Percentiles rank a stretch among this genome's conserved stretches.
Conservation (phyloP, 2,888 invertebrate species). For the Polydrusus cervinus region DNA sequence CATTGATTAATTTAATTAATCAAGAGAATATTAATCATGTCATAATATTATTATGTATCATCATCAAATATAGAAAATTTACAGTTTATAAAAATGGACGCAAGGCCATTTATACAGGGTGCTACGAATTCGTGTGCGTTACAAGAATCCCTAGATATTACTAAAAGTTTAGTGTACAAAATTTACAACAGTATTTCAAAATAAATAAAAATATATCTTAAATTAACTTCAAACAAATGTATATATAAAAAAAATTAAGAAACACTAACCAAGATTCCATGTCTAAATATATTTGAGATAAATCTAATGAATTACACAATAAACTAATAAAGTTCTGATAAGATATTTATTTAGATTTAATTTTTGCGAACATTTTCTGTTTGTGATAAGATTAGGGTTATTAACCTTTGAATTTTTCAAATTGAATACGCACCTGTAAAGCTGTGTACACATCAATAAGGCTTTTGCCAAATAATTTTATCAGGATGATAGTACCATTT, state of each 20-base stretch:
- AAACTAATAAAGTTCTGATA: conserved; percentile 29
- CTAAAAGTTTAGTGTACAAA: no score
- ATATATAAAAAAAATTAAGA: neutral
- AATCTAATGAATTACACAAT: conserved; percentile 22
- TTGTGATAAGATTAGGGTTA: conserved; percentile 40
- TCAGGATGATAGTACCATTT: conserved; percentile 38
- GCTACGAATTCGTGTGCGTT: no score
- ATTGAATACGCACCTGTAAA: conserved; percentile 43
- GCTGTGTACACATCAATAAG: conserved; percentile 41
- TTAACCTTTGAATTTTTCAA: conserved; percentile 39
- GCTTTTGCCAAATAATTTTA: conserved; percentile 48
- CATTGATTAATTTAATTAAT: no score
- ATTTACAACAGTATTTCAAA: no score
- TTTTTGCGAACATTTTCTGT: conserved; percentile 15
- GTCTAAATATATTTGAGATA: conserved; percentile 8
- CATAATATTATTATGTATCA: no score
- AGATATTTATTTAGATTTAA: conserved; percentile 35
- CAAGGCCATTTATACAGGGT: no score
- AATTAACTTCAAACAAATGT: no score
- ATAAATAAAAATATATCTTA: no score
- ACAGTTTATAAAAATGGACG: no score
- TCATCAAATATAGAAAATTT: no score
- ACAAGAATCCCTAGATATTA: no score
- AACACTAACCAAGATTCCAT: conserved; percentile 5
- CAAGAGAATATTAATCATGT: no score